These are phyloP conservation scores for Macrophya alboannulata DNA, from an alignment of 2,888 invertebrate genomes.

Conservation along the genomic window DNA sequence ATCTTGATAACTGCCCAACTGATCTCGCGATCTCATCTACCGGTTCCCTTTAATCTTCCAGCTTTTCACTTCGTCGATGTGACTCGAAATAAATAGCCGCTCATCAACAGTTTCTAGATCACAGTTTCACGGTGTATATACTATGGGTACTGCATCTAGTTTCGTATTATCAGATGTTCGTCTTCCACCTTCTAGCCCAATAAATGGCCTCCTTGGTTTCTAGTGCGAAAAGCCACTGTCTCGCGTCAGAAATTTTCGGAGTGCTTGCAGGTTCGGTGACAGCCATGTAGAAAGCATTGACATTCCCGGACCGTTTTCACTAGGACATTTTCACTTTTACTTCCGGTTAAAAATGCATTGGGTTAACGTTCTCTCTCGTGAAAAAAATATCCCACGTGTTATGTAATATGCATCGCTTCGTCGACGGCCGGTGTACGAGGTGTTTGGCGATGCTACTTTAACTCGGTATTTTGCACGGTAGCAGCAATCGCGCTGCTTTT, in stretches of 20 bases:
- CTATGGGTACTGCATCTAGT: neutral
- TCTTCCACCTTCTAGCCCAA: neutral
- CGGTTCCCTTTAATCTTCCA: constrained; percentile 14
- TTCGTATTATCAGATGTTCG: constrained; percentile 28
- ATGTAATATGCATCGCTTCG: constrained; percentile 12
- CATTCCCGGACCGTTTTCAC: constrained; percentile 22
- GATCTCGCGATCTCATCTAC: constrained; percentile 19
- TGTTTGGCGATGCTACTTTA: neutral
- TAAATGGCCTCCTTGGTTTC: constrained; percentile 1
- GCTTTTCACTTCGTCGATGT: constrained; percentile 6
- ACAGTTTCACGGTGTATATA: neutral
- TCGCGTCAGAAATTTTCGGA: constrained; percentile 1
- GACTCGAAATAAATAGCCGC: constrained; percentile 27
- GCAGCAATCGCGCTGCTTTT: neutral
- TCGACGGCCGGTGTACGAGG: neutral
- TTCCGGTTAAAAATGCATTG: constrained; percentile 25
- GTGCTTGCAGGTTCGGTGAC: neutral
- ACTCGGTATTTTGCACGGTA: neutral
- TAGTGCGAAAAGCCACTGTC: constrained; percentile 7
- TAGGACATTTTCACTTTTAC: constrained; percentile 9
- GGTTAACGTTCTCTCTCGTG: neutral
- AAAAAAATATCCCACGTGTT: constrained; percentile 15
- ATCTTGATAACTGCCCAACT: constrained; percentile 14
- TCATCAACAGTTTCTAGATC: constrained; percentile 14
- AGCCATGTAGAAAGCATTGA: neutral